Percentiles rank a stretch among this genome's conserved stretches.
Evolutionary conservation across 1,140 invertebrate genomes (phyloP).

Genomic region (Leptestheria dahalacensis): DNA sequence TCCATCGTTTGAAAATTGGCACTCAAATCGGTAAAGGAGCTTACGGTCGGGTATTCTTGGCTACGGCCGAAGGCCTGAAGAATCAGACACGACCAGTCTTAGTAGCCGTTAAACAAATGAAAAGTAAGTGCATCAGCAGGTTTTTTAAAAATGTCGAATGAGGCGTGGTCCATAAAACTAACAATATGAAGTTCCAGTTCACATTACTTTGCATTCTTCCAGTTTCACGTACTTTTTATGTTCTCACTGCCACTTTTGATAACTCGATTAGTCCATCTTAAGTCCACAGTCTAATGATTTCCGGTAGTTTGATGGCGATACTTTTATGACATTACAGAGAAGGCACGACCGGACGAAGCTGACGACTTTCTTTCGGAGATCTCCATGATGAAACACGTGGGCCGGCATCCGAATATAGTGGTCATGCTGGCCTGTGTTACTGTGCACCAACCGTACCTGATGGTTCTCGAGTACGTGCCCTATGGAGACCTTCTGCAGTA

Average conservation of each 20-base stretch:
- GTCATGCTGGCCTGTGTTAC: constrained; percentile 62
- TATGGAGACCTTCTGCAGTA: constrained; percentile 58
- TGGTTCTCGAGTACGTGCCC: constrained; percentile 66
- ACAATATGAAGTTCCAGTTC: no score
- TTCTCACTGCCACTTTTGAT: no score
- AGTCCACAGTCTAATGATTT: no score
- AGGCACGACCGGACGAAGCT: constrained; percentile 38
- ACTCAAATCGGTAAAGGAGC: constrained; percentile 51
- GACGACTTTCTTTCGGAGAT: constrained; percentile 59
- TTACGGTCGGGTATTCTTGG: constrained; percentile 52
- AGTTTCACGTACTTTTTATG: no score
- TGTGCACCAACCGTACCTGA: constrained; percentile 42
- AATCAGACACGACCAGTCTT: constrained; percentile 33
- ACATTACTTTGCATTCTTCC: no score
- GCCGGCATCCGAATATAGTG: constrained; percentile 60
- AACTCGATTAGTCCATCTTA: no score
- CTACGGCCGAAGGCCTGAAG: constrained; percentile 34
- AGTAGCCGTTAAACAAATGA: constrained; percentile 56
- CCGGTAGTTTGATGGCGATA: no score
- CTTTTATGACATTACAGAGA: constrained; percentile 29
- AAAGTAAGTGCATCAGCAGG: no score
- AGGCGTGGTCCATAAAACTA: no score
- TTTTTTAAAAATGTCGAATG: no score
- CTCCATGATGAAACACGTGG: constrained; percentile 57
- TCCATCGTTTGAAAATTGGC: constrained; percentile 35